A percentile compares a stretch with the other conserved stretches of the same genome.
phyloP scores from a whole-genome alignment of 2,888 invertebrate genomes.

The Cartodere bifasciata region DNA sequence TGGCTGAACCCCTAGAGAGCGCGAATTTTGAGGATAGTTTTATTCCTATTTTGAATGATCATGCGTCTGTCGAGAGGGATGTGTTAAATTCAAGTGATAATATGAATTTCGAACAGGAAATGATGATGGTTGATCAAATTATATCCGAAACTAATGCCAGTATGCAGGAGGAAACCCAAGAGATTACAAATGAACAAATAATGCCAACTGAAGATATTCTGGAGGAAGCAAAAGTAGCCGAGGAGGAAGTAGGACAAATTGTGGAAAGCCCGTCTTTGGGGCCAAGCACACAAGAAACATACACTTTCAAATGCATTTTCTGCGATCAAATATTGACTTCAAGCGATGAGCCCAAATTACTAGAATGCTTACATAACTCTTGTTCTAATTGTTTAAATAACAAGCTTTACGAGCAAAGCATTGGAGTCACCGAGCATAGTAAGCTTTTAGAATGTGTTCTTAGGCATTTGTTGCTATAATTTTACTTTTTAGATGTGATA shows the following conservation, averaged over 20 bases:
- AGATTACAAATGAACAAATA: slow-evolving; percentile 6
- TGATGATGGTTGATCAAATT: slow-evolving; percentile 9
- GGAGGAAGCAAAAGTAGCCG: slow-evolving; percentile 3
- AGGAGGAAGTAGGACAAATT: slow-evolving; percentile 8
- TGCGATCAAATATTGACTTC: slow-evolving; percentile 39
- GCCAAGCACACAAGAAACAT: slow-evolving; percentile 31
- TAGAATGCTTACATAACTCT: slow-evolving; percentile 80
- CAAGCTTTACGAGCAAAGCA: slow-evolving; percentile 45
- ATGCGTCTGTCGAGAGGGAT: slow-evolving; percentile 4
- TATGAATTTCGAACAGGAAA: slow-evolving; percentile 5
- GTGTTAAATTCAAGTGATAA: slow-evolving; percentile 6
- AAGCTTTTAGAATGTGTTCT: too few species aligned
- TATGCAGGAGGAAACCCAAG: slow-evolving; percentile 7
- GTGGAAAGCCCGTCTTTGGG: too few species aligned
- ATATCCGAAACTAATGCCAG: slow-evolving; percentile 4
- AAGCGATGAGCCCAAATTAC: slow-evolving; percentile 58
- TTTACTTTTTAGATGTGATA: slow-evolving; percentile 28
- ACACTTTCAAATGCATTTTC: slow-evolving; percentile 33
- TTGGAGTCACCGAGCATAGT: slow-evolving; percentile 21
- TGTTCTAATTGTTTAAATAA: slow-evolving; percentile 63
- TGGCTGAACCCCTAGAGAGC: slow-evolving; percentile 11
- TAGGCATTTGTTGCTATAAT: not conserved
- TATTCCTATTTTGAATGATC: slow-evolving; percentile 10
- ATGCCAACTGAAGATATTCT: slow-evolving; percentile 4
- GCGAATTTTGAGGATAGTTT: slow-evolving; percentile 11